Percentiles rank a stretch among this genome's conserved stretches.
Conservation (phyloP, 2,797 vertebrate genomes). For the Micromesistius poutassou region DNA sequence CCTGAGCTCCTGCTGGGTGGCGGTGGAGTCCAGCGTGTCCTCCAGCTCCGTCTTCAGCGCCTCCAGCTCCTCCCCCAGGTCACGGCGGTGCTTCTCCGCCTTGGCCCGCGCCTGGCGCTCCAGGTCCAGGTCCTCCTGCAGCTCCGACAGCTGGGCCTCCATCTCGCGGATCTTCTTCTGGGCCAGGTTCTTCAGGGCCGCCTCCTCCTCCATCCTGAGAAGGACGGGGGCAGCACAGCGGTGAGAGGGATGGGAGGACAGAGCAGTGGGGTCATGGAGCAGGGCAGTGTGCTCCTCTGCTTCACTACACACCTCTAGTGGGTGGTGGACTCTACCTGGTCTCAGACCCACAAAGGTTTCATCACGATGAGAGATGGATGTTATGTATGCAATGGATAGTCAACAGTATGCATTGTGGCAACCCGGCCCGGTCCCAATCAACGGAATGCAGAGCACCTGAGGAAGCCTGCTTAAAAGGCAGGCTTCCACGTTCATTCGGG, state of each 20-base stretch:
- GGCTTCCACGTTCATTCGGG: too few species aligned
- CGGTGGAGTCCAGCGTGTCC: slow-evolving; percentile 93
- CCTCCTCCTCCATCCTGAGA: slow-evolving; percentile 91
- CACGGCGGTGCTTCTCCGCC: slow-evolving; percentile 93
- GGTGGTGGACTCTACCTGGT: neutral
- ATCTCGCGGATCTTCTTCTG: slow-evolving; percentile 95
- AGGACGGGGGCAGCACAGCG: neutral
- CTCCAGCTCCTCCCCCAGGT: slow-evolving; percentile 95
- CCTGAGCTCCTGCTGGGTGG: slow-evolving; percentile 94
- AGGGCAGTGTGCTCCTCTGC: neutral
- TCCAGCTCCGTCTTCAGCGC: slow-evolving; percentile 96
- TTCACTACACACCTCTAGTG: neutral
- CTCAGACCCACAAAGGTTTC: neutral
- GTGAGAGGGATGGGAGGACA: neutral
- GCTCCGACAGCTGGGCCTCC: slow-evolving; percentile 92
- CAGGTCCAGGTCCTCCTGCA: slow-evolving; percentile 96
- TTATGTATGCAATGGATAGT: too few species aligned
- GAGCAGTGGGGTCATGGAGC: neutral
- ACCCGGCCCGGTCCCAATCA: too few species aligned
- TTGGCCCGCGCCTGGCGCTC: slow-evolving; percentile 85
- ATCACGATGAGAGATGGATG: too few species aligned
- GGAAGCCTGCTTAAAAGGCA: too few species aligned
- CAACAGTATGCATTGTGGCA: too few species aligned
- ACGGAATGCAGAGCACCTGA: too few species aligned
- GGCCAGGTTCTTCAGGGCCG: slow-evolving; percentile 91